phyloP scores from a whole-genome alignment of 2,888 invertebrate genomes.

The Pasiphila rectangulata region DNA sequence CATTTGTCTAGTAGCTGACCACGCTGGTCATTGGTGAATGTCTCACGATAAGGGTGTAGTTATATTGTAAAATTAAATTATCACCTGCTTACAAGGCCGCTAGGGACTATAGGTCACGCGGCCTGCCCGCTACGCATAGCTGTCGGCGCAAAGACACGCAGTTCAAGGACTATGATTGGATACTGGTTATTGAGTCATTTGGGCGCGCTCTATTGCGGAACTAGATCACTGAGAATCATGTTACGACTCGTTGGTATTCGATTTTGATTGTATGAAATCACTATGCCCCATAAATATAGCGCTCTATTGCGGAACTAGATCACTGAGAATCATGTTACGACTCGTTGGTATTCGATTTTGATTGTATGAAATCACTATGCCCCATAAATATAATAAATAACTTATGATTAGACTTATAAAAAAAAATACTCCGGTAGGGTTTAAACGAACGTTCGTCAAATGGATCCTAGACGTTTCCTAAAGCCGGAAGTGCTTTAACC shows the following conservation, averaged over 20 bases:
- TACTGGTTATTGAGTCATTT: slow-evolving; percentile 35
- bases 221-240: slow-evolving; percentile 9
- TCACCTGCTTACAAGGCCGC: slow-evolving; percentile 58
- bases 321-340: slow-evolving; percentile 3
- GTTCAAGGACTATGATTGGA: slow-evolving; percentile 58
- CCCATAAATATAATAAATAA: too few species aligned
- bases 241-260: not conserved
- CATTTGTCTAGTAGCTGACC: too few species aligned
- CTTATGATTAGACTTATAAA: too few species aligned
- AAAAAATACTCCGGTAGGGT: too few species aligned
- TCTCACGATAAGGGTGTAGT: too few species aligned
- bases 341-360: not conserved
- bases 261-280: too few species aligned
- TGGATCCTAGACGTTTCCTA: too few species aligned
- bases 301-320: slow-evolving; percentile 20
- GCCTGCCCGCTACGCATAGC: slow-evolving; percentile 54
- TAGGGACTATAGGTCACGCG: slow-evolving; percentile 66
- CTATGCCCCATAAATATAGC: too few species aligned
- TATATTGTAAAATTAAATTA: slow-evolving; percentile 14
- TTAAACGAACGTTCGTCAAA: too few species aligned
- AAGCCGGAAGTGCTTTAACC: too few species aligned
- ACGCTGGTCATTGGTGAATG: too few species aligned
- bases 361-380: too few species aligned
- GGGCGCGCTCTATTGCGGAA: slow-evolving; percentile 18
- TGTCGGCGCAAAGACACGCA: not conserved